Evolutionary conservation across 2,113 vertebrate genomes (phyloP).

Genomic region (Paradoxurus hermaphroditus): DNA sequence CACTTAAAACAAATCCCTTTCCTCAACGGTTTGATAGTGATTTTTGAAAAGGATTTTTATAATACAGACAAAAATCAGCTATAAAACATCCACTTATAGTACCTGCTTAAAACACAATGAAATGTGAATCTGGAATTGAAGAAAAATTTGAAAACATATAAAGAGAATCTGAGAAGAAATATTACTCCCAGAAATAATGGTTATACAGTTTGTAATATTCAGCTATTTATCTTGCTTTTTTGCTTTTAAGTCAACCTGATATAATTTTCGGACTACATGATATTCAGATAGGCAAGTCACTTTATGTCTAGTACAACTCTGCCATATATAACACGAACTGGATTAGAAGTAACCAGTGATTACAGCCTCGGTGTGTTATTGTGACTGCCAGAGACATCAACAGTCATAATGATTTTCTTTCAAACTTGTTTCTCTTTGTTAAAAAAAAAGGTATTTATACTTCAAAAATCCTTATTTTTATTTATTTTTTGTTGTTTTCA

Average conservation of each 20-base stretch:
- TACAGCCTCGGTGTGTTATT: neutral
- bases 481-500: neutral
- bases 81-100: neutral
- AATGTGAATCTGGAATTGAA: neutral
- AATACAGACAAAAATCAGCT: neutral
- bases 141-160: neutral
- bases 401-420: neutral
- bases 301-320: neutral
- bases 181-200: neutral
- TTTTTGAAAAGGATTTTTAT: constrained; percentile 1
- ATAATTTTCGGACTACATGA: neutral
- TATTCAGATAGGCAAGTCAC: neutral
- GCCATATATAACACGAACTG: neutral
- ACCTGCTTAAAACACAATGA: neutral
- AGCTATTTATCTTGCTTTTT: neutral
- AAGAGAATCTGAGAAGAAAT: neutral
- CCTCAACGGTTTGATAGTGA: neutral
- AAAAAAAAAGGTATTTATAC: neutral
- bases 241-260: neutral
- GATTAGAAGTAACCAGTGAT: neutral
- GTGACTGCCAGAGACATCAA: neutral
- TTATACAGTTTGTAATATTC: neutral
- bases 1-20: neutral
- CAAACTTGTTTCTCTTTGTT: neutral
- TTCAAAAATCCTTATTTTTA: neutral